A percentile compares a stretch with the other conserved stretches of the same genome.
phyloP scores from a whole-genome alignment of 2,113 vertebrate genomes.

The Ellobius talpinus region DNA sequence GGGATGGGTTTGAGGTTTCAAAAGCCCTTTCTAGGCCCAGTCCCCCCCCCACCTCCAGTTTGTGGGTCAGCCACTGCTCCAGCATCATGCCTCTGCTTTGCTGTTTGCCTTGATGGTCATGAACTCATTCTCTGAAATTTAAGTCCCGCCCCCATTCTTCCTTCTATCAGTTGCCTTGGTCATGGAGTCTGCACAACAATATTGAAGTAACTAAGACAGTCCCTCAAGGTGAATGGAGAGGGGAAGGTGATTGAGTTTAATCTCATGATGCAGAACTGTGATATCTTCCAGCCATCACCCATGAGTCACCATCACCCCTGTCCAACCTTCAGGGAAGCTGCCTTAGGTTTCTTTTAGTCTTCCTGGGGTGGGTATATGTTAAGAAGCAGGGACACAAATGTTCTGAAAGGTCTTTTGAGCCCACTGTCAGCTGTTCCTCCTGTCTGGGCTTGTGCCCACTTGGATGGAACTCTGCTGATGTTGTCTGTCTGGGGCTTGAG shows the following conservation, averaged over 20 bases:
- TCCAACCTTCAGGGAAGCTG: background rate
- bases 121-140: background rate
- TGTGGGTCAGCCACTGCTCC: background rate
- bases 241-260: background rate
- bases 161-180: background rate
- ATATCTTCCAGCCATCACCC: too few species aligned
- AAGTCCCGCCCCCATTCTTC: too few species aligned
- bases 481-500: background rate
- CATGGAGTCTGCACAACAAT: background rate
- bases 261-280: background rate
- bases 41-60: background rate
- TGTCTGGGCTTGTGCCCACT: background rate
- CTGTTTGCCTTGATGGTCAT: background rate
- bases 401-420: too few species aligned
- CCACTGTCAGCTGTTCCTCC: background rate
- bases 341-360: background rate
- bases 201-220: background rate
- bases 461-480: background rate
- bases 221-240: background rate
- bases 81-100: background rate
- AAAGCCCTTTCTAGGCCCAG: background rate
- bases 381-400: background rate
- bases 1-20: background rate
- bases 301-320: background rate
- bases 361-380: background rate